These are phyloP conservation scores for Parapsyche elsis DNA, from an alignment of 1,140 invertebrate genomes.

Conservation along the genomic window DNA sequence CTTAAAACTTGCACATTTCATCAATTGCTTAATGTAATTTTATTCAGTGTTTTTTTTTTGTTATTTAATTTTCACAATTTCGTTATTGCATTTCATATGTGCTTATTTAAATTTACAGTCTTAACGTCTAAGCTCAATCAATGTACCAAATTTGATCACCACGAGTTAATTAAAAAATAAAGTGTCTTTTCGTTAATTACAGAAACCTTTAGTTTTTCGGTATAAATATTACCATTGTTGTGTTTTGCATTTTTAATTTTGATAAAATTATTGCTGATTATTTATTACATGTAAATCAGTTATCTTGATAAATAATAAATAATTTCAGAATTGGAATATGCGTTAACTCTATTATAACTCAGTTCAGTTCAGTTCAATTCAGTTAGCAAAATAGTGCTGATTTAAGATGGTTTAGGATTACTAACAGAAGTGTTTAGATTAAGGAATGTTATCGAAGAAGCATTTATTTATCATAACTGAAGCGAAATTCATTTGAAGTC, in stretches of 20 bases:
- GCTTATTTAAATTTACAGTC: slow-evolving; percentile 43
- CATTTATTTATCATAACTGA: no score
- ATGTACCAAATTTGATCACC: background rate
- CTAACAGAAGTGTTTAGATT: no score
- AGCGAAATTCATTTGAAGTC: no score
- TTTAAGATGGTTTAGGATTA: no score
- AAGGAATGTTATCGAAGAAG: no score
- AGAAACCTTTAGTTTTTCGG: background rate
- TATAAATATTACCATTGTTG: background rate
- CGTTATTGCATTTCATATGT: background rate
- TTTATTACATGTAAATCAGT: no score
- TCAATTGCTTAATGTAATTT: background rate
- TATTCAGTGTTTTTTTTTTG: slow-evolving; percentile 5
- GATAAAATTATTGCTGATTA: no score
- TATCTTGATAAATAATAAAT: no score
- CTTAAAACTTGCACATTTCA: slow-evolving; percentile 31
- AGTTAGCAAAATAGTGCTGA: no score
- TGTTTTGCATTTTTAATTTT: background rate
- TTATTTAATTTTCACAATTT: background rate
- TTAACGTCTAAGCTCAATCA: slow-evolving; percentile 49
- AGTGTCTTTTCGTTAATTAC: background rate
- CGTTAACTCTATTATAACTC: no score
- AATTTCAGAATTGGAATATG: no score
- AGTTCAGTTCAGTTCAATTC: no score
- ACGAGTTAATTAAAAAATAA: background rate